phyloP scores from a whole-genome alignment of 2,113 vertebrate genomes.

The Eurystomus gularis region DNA sequence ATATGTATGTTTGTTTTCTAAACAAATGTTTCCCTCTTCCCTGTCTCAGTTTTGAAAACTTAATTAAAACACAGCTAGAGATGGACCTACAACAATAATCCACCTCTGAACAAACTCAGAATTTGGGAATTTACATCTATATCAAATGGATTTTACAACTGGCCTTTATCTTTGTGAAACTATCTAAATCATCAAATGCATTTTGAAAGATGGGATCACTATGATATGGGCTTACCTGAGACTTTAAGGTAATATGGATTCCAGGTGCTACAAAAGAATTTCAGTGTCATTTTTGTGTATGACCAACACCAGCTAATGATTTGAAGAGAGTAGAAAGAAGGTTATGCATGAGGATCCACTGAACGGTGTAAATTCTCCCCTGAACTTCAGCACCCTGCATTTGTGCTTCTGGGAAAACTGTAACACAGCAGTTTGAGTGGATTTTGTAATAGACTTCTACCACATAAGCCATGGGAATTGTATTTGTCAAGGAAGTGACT shows the following conservation, averaged over 20 bases:
- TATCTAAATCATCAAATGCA: background rate
- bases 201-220: background rate
- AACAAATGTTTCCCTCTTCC: background rate
- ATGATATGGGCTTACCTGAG: background rate
- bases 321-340: background rate
- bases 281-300: background rate
- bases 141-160: background rate
- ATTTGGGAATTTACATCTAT: background rate
- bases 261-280: background rate
- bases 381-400: rapidly evolving
- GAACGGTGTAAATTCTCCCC: background rate
- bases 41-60: background rate
- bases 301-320: background rate
- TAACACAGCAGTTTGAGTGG: background rate
- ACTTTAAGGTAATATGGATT: background rate
- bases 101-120: background rate
- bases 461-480: background rate
- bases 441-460: background rate
- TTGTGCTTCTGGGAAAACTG: background rate
- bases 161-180: background rate
- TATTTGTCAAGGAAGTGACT: background rate
- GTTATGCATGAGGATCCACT: background rate
- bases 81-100: background rate
- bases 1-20: background rate
- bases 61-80: background rate